A percentile compares a stretch with the other conserved stretches of the same genome.
Conservation (phyloP, 2,113 vertebrate genomes). For the Thalassoma bifasciatum region DNA sequence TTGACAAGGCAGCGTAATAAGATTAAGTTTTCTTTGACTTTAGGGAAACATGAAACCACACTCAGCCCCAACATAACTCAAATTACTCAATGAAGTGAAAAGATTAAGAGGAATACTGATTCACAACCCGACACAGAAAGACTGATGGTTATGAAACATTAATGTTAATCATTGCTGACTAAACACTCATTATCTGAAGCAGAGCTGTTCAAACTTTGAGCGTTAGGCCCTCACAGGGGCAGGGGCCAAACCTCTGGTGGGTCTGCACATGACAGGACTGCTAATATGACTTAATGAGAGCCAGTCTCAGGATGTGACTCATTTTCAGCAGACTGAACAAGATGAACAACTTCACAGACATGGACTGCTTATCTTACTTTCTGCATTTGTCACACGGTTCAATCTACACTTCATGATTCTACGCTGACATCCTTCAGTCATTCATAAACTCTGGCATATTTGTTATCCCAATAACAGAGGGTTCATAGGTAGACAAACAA, state of each 20-base stretch:
- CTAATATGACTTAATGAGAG: slow-evolving; percentile 54
- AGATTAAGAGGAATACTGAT: not conserved
- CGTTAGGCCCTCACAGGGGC: not conserved
- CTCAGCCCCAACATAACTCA: not conserved
- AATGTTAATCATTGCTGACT: not conserved
- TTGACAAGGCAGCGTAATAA: not conserved
- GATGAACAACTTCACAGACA: not conserved
- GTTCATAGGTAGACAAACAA: too few relatives aligned
- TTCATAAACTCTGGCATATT: too few relatives aligned
- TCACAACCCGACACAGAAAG: slow-evolving; percentile 4
- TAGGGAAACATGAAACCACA: not conserved
- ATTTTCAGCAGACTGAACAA: not conserved
- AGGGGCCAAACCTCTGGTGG: not conserved
- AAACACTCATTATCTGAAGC: slow-evolving; percentile 17
- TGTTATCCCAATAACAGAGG: too few relatives aligned
- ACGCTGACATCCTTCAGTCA: not conserved
- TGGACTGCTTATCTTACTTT: not conserved
- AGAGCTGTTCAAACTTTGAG: not conserved
- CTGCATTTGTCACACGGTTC: not conserved
- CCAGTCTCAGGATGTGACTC: not conserved
- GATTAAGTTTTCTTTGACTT: not conserved
- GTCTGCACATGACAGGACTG: slow-evolving; percentile 25
- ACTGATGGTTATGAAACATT: not conserved
- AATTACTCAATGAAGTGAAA: not conserved
- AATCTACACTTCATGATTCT: not conserved